Evolutionary conservation across 2,113 vertebrate genomes (phyloP), one percentile per base, ranked within the genome.

Genomic region (Phocoena sinus): DNA sequence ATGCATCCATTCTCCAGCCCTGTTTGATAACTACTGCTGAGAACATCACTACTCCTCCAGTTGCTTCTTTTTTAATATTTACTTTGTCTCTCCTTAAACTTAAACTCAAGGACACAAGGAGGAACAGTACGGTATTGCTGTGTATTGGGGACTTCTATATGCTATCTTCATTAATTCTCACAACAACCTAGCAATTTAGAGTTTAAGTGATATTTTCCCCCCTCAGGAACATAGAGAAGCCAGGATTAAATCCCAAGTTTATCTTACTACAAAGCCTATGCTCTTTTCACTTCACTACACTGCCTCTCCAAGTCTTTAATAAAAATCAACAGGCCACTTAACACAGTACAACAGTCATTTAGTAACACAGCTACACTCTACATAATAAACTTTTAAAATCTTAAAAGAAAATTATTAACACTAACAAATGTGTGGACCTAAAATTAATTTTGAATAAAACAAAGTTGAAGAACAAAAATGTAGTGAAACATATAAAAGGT

Each of bases 381-480:
- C 8, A n/a, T 71, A 33, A 56, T 58, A 87, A n/a, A 65, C 47
- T 36, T 44, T 17, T 33, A 31, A 80, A 67, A 67, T 74, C 38
- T 77, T 79, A 88, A 56, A 79, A 87, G 58, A 82, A 71, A 33
- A 86, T 82, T 47, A 74, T 83, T 63, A 88, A 79, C 18, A 67
- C 12, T 50, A 56, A 77, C 53, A 71, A 41, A 70, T 31, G 4
- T 60, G 12, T 94, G 8, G 25, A 38, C 13, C 26, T 6, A 2
- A 73, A 31, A 85, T 81, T 47, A 58, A 74, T 87, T 62, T 33
- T 94, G 76, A 97, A 31, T 76, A 81, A 81, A 36, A 65, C 36
- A 91, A 68, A 70, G 8, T 5, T 44, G n/a, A 83, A 89, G 53
- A 56, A 70, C 18, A 85, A 38, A 84, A 84, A 85, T 62, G 31